A percentile compares a stretch with the other conserved stretches of the same genome.
Evolutionary conservation across 1,140 invertebrate genomes (phyloP).

Genomic region (Cydia splendana): DNA sequence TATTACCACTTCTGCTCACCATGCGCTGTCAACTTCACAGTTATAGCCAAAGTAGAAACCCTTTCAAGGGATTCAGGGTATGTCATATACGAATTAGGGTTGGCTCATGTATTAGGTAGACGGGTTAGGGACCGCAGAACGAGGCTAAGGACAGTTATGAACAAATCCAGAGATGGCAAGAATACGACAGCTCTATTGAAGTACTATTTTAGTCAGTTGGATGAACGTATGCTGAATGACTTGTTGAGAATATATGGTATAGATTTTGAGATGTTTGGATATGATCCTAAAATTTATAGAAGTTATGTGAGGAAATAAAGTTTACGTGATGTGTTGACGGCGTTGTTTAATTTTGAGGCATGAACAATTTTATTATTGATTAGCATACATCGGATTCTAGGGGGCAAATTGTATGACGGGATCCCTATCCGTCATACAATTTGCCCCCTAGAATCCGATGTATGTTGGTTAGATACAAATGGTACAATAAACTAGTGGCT

Average conservation of each 20-base stretch:
- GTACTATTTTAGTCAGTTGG: slow-evolving; percentile 84
- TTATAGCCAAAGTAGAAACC: slow-evolving; percentile 85
- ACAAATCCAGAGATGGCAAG: slow-evolving; percentile 77
- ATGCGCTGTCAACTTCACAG: slow-evolving; percentile 84
- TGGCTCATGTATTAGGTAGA: slow-evolving; percentile 80
- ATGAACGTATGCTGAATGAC: slow-evolving; percentile 80
- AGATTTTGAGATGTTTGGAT: slow-evolving; percentile 87
- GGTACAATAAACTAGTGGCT: no score
- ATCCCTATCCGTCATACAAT: no score
- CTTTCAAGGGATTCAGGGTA: slow-evolving; percentile 84
- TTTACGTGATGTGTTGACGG: neutral
- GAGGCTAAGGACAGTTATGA: slow-evolving; percentile 77
- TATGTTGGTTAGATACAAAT: no score
- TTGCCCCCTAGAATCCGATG: no score
- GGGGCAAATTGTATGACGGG: no score
- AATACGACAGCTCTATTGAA: slow-evolving; percentile 80
- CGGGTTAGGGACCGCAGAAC: slow-evolving; percentile 77
- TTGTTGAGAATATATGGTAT: slow-evolving; percentile 86
- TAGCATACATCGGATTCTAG: no score
- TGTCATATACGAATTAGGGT: slow-evolving; percentile 82
- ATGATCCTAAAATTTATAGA: slow-evolving; percentile 81
- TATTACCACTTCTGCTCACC: slow-evolving; percentile 87
- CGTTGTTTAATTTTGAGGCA: neutral
- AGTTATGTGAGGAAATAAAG: slow-evolving; percentile 76
- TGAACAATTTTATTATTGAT: neutral